These are phyloP conservation scores for Ashinkailepas kermadecensis DNA, from an alignment of 2,888 invertebrate genomes.

Conservation along the genomic window DNA sequence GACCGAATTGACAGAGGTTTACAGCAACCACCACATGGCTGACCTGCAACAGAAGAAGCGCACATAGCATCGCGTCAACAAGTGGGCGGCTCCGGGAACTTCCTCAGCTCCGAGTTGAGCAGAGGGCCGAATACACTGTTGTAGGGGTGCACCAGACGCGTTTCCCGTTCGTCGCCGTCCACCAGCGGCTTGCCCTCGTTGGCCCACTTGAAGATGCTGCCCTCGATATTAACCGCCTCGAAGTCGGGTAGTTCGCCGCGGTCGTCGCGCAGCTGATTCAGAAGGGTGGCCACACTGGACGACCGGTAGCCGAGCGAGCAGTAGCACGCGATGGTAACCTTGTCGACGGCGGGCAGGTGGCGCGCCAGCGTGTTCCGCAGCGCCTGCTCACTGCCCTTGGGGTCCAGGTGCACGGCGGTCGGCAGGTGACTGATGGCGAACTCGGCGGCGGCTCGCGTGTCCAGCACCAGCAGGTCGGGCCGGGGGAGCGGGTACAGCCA, in stretches of 20 bases:
- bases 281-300: slow-evolving; percentile 21
- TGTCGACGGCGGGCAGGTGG: not conserved
- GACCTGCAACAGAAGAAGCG: not conserved
- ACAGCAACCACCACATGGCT: not conserved
- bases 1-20: not conserved
- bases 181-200: slow-evolving; percentile 27
- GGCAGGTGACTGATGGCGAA: slow-evolving; percentile 26
- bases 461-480: slow-evolving; percentile 25
- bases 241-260: not conserved
- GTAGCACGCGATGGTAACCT: slow-evolving; percentile 25
- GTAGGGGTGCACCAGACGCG: slow-evolving; percentile 26
- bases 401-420: slow-evolving; percentile 24
- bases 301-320: slow-evolving; percentile 32
- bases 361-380: slow-evolving; percentile 5
- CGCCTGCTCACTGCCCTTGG: not conserved
- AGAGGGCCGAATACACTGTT: slow-evolving; percentile 25
- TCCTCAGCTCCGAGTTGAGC: slow-evolving; percentile 13
- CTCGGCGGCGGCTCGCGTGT: slow-evolving; percentile 27
- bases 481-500: slow-evolving; percentile 14
- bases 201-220: slow-evolving; percentile 31
- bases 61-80: not conserved
- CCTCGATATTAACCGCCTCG: slow-evolving; percentile 28
- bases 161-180: slow-evolving; percentile 18
- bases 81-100: not conserved
- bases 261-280: not conserved